Conservation (phyloP, 2,888 invertebrate species). For the Acanthoscelides obtectus region DNA sequence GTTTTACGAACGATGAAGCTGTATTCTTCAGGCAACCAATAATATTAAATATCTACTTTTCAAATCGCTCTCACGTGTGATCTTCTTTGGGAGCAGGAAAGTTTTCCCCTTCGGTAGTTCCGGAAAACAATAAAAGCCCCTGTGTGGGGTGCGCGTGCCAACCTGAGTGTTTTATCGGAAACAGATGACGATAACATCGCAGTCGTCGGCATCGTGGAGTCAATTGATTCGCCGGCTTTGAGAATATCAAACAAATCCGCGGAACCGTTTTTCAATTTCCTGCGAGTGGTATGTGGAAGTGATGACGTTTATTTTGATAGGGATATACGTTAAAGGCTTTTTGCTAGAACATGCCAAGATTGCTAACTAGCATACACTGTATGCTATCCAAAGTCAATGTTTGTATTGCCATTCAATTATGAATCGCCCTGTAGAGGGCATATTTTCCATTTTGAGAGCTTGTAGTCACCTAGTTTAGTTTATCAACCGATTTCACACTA, state of each 20-base stretch:
- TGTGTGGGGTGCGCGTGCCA: conserved; percentile 27
- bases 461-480: too few relatives aligned
- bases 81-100: not conserved
- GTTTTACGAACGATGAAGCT: too few relatives aligned
- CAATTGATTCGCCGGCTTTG: not conserved
- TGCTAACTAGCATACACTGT: too few relatives aligned
- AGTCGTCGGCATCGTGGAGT: too few relatives aligned
- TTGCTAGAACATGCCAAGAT: too few relatives aligned
- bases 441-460: too few relatives aligned
- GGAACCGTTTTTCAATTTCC: not conserved
- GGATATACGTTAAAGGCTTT: not conserved
- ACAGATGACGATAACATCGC: conserved; percentile 21
- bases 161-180: conserved; percentile 36
- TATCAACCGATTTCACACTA: too few relatives aligned
- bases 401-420: too few relatives aligned
- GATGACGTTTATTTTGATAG: not conserved
- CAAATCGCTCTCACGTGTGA: not conserved
- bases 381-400: too few relatives aligned
- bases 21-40: not conserved
- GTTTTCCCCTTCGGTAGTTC: not conserved
- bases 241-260: not conserved
- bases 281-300: not conserved
- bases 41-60: not conserved
- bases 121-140: conserved; percentile 1
- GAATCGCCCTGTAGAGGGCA: too few relatives aligned